Evolutionary conservation across 2,797 vertebrate genomes (phyloP).

Genomic region (Furcifer pardalis): DNA sequence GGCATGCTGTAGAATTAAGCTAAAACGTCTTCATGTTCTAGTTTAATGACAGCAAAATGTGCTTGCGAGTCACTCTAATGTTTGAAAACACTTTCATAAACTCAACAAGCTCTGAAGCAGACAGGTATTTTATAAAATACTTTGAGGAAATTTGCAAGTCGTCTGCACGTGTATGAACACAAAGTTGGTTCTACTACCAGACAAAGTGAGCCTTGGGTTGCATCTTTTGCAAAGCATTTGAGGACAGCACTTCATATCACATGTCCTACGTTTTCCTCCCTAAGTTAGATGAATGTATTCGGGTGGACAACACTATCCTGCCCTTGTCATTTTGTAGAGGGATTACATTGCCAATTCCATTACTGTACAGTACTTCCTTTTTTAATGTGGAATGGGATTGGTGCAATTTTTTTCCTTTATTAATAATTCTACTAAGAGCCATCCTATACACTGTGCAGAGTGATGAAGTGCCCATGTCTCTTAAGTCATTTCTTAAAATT

Average conservation of each 20-base stretch:
- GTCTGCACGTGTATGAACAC: neutral
- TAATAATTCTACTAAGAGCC: neutral
- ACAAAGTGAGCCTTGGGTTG: neutral
- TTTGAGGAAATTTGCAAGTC: neutral
- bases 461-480: neutral
- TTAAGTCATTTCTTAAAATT: conserved; percentile 19
- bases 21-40: neutral
- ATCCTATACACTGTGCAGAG: neutral
- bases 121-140: neutral
- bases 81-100: conserved; percentile 6
- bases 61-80: neutral
- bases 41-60: neutral
- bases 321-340: no score
- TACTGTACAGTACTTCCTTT: no score
- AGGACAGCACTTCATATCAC: no score
- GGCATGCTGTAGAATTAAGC: neutral
- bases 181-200: neutral
- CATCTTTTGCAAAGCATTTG: neutral
- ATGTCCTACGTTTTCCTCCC: no score
- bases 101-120: neutral
- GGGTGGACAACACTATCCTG: no score
- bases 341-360: no score
- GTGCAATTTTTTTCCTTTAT: neutral
- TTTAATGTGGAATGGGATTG: no score
- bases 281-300: no score